Conservation (phyloP, 2,888 invertebrate genomes). For the Heliconius hortense region DNA sequence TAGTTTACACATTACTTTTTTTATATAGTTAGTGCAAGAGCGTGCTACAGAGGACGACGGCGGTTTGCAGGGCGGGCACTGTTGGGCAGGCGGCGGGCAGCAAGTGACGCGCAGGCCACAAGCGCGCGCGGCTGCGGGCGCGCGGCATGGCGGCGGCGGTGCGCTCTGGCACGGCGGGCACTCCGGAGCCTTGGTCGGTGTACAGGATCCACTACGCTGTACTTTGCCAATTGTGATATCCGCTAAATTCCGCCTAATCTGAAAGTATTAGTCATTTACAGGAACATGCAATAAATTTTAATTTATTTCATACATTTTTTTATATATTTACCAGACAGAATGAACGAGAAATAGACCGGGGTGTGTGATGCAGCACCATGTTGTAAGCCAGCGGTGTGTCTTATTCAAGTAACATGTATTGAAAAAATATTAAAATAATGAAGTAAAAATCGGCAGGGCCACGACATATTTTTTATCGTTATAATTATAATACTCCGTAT, state of each 20-base stretch:
- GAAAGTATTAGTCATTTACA: background rate
- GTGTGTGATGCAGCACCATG: background rate
- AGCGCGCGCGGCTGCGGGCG: slow-evolving; percentile 36
- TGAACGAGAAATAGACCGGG: slow-evolving; percentile 9
- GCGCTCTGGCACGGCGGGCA: slow-evolving; percentile 25
- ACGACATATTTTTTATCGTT: background rate
- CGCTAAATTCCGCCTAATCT: slow-evolving; percentile 20
- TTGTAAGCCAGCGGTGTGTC: background rate
- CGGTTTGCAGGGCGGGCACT: slow-evolving; percentile 49
- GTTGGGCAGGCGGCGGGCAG: slow-evolving; percentile 43
- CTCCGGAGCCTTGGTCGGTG: background rate
- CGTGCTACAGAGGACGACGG: slow-evolving; percentile 30
- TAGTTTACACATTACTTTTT: slow-evolving; percentile 17
- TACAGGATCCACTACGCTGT: slow-evolving; percentile 25
- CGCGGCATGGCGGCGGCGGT: slow-evolving; percentile 35
- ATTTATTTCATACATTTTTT: background rate
- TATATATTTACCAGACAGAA: slow-evolving; percentile 2
- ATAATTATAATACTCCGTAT: background rate
- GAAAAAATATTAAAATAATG: background rate
- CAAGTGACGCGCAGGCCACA: slow-evolving; percentile 49
- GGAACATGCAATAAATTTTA: background rate
- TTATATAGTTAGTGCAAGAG: slow-evolving; percentile 41
- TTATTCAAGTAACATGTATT: background rate
- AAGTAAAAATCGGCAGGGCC: slow-evolving; percentile 5
- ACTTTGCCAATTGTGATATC: background rate